Base-by-base conservation (phyloP, 2,888 invertebrate genomes). In the Terebella lapidaria region DNA sequence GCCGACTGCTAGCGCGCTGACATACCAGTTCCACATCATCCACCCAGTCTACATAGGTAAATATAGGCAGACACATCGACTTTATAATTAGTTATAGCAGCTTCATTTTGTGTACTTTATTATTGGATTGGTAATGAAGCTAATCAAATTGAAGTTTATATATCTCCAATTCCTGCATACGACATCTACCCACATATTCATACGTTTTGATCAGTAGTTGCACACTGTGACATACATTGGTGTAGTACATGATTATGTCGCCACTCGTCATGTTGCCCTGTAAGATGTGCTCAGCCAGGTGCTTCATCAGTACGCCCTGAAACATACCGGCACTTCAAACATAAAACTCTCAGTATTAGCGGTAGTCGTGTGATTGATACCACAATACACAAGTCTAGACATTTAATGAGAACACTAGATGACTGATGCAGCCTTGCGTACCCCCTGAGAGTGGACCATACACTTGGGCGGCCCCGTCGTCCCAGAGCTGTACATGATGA, bases 11-110 rank as follows among this genome's bases (percentile, higher is more conserved):
- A 84, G 72, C 3, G 79, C 76, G 1, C 81, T 76, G 28, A 84
- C 81, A 58, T 82, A 71, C 85, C 85, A 85, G 70, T 86, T 85
- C 84, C 85, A 85, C 84, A 85, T 85, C 84, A 85, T 85, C 85
- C 85, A 85, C 22, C 85, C 85, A 29, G 83, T 81, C 82, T 83
- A 67, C 22, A 53, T 27, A 5, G 4, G 22, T 27, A 10, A 10
- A 49, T n/a, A 35, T 35, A 35, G n/a, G n/a, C 10, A 35, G n/a
- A n/a, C n/a, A n/a, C n/a, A n/a, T n/a, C n/a, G n/a, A n/a, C n/a
- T n/a, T n/a, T n/a, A n/a, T n/a, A n/a, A n/a, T n/a, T n/a, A n/a
- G n/a, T n/a, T n/a, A n/a, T n/a, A n/a, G n/a, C n/a, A n/a, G n/a
- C n/a, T n/a, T n/a, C n/a, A n/a, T n/a, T n/a, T n/a, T n/a, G n/a